Conservation (phyloP, 2,888 invertebrate species). For the Xestia c-nigrum region DNA sequence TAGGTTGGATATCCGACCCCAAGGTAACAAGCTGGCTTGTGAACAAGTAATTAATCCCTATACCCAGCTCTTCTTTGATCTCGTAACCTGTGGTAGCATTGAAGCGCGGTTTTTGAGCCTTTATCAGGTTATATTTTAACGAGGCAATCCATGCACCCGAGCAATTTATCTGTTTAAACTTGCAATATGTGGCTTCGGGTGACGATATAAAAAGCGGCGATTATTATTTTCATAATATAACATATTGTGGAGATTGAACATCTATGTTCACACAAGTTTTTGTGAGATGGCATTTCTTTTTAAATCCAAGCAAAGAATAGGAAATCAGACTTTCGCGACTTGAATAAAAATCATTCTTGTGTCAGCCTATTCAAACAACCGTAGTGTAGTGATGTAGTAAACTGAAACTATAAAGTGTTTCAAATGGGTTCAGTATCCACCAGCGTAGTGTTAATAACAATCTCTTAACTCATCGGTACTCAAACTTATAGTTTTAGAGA, state of each 20-base stretch:
- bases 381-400: no score
- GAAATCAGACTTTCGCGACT: neutral
- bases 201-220: neutral
- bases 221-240: constrained; percentile 3
- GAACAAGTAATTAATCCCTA: neutral
- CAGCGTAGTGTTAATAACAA: neutral
- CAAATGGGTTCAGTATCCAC: neutral
- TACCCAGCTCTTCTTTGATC: neutral
- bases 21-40: neutral
- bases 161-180: neutral
- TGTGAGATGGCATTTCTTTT: neutral
- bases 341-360: neutral
- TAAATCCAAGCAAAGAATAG: neutral
- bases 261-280: neutral
- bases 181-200: neutral
- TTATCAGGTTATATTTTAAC: constrained; percentile 7
- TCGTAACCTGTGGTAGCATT: neutral
- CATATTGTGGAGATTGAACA: neutral
- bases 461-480: neutral
- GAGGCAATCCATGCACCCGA: neutral
- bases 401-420: neutral
- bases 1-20: neutral
- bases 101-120: neutral
- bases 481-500: neutral
- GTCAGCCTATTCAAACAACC: no score